Evolutionary conservation across 1,140 invertebrate species (phyloP), one percentile per base, ranked within the genome.

Genomic region (Cyphomyrmex costatus): DNA sequence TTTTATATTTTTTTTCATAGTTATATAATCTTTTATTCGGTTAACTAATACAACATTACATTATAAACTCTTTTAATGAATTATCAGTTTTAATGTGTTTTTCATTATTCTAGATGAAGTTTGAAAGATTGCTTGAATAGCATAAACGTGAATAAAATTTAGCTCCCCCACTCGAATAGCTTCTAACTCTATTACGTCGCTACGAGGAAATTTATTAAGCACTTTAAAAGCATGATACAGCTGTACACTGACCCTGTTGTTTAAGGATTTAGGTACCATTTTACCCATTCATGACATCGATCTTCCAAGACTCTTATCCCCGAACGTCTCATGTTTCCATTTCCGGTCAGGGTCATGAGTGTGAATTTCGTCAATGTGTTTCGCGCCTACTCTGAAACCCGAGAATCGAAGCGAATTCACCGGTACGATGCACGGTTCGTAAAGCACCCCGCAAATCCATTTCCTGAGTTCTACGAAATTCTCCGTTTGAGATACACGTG

Each of bases 281-380:
- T 21, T 84, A 56, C 53, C 71, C 30, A 53, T 46, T 68, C 21
- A 51, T 60, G 42, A 12, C 36, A 63, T 84, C 30, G 86, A 61
- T 71, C 49, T 70, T 71, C 0, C 36, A 6, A 36, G 19, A 36
- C 49, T 58, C 21, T 49, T 65, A 58, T 61, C 7, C 49, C 30
- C 46, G 71, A 63, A 49, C 82, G 89, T 89, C 88, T 87, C 88
- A 36, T 65, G 68, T 90, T 90, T 82, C 86, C 77, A 90, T 90
- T 90, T 90, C 89, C 82, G 89, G 86, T 51, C 49, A 71, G 63
- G 70, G 65, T 36, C 53, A 83, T 58, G n/a, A n/a, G n/a, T 65
- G 80, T 56, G 88, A 83, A 83, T 73, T 80, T 71, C 76, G n/a
- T 65, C 42, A 53, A 65, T 33, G 84, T 71, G 27, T 56, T 46